Base-by-base conservation (phyloP, 2,113 vertebrate species). In the Piprites chloris region DNA sequence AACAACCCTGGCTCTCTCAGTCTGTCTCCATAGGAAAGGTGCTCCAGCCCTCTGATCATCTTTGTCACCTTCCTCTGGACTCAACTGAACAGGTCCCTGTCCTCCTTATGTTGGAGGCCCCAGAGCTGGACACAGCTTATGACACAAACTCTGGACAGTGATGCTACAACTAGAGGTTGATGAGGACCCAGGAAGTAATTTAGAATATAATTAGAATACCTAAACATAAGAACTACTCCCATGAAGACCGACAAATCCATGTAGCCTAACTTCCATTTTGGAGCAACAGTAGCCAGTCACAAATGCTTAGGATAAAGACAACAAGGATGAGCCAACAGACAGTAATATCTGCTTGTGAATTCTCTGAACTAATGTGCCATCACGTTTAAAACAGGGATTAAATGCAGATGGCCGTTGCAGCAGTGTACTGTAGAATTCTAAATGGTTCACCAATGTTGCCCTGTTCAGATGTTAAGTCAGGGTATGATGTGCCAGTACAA, bases 401-500 rank as follows among this genome's bases (percentile, higher is more conserved):
- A 90, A 82, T 96, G 95, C 75, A 35, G 88, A 32, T 92, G 94
- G 90, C 79, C 65, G 67, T 84, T 74, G 49, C 67, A 93, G 50
- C n/a, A 39, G 11, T 76, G 37, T 55, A 37, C 27, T n/a, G 49
- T 72, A 52, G 74, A 42, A 74, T 77, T 93, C 63, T 50, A 53
- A 92, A 75, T 83, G 93, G 46, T 81, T 87, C 83, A 90, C 41
- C 33, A 28, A 2, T 5, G 3, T 92, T 94, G 78, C 65, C 53
- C 50, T 28, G n/a, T 21, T 85, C 42, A 76, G 72, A 55, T 69
- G 76, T 62, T 83, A 77, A 95, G 84, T 91, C 65, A 93, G 44
- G 9, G 22, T 73, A n/a, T 52, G 47, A 84, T 75, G 42, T 88
- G 94, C 93, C 96, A 97, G 82, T 76, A 92, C 91, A 96, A 97